These are phyloP conservation scores for Drosophila borborema DNA, from an alignment of 2,888 invertebrate genomes.

Conservation along the genomic window DNA sequence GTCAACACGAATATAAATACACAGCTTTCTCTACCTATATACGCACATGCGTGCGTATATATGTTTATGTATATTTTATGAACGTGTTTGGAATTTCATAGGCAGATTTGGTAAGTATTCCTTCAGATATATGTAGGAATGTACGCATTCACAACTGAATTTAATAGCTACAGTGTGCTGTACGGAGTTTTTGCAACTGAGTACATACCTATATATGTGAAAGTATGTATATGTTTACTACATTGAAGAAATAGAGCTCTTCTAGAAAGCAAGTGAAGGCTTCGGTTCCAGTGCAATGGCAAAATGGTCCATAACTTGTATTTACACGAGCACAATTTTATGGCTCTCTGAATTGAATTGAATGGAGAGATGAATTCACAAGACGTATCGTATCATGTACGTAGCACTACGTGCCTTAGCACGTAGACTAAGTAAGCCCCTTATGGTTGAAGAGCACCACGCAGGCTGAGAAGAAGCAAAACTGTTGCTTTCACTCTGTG, in stretches of 20 bases:
- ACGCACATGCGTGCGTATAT: slow-evolving; percentile 2
- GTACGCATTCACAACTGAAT: slow-evolving; percentile 58
- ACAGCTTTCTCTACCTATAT: slow-evolving; percentile 9
- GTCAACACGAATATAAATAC: slow-evolving; percentile 41
- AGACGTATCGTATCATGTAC: slow-evolving; percentile 57
- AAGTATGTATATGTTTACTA: background rate
- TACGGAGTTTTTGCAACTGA: slow-evolving; percentile 15
- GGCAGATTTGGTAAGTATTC: slow-evolving; percentile 29
- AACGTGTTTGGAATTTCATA: slow-evolving; percentile 66
- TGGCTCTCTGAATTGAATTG: slow-evolving; percentile 46
- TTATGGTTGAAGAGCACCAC: slow-evolving; percentile 14
- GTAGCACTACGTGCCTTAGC: slow-evolving; percentile 55
- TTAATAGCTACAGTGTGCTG: slow-evolving; percentile 38
- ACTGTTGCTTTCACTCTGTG: slow-evolving; percentile 45
- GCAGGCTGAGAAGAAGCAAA: slow-evolving; percentile 5
- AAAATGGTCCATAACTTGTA: slow-evolving; percentile 54
- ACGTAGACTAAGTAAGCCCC: slow-evolving; percentile 10
- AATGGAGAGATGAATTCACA: slow-evolving; percentile 28
- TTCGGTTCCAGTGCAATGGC: slow-evolving; percentile 32
- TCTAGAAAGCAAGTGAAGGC: slow-evolving; percentile 34
- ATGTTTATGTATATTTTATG: slow-evolving; percentile 48
- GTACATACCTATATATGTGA: background rate
- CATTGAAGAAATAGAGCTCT: background rate
- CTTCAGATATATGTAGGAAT: slow-evolving; percentile 27
- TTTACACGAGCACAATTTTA: slow-evolving; percentile 41